Evolutionary conservation across 2,888 invertebrate species (phyloP).

Genomic region (Drosophila pseudotalamancana): DNA sequence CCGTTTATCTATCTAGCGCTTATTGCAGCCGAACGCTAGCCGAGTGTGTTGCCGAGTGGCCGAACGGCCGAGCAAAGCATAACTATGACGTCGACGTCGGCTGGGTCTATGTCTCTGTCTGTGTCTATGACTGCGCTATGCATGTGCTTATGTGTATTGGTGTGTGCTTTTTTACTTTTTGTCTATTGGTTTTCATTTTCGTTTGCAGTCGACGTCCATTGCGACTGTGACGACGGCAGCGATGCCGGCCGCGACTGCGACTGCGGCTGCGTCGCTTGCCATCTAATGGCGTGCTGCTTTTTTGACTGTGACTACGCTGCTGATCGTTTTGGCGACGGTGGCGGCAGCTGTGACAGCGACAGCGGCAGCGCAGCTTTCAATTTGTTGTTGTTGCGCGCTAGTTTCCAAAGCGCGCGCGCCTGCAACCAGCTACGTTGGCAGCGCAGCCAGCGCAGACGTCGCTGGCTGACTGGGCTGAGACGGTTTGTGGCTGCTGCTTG

Average conservation of each 20-base stretch:
- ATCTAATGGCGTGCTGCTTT: slow-evolving; percentile 31
- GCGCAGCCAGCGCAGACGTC: slow-evolving; percentile 48
- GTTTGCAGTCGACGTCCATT: slow-evolving; percentile 63
- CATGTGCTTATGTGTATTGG: slow-evolving; percentile 37
- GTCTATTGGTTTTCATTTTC: slow-evolving; percentile 79
- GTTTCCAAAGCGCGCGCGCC: slow-evolving; percentile 47
- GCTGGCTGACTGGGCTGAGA: slow-evolving; percentile 56
- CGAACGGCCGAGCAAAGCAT: slow-evolving; percentile 50
- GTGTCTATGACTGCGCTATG: slow-evolving; percentile 38
- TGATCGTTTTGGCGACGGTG: slow-evolving; percentile 48
- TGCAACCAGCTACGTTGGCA: slow-evolving; percentile 43
- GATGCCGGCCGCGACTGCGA: slow-evolving; percentile 8
- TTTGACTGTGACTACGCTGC: slow-evolving; percentile 30
- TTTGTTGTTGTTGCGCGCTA: slow-evolving; percentile 48
- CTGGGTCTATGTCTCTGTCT: slow-evolving; percentile 20
- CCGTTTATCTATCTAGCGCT: slow-evolving; percentile 47
- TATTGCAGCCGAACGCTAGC: slow-evolving; percentile 42
- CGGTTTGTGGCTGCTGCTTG: slow-evolving; percentile 82
- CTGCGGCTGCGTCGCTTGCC: slow-evolving; percentile 16
- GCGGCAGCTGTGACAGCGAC: slow-evolving; percentile 19
- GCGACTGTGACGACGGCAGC: slow-evolving; percentile 7
- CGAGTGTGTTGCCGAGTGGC: slow-evolving; percentile 44
- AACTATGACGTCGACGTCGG: slow-evolving; percentile 72
- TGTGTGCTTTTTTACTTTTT: slow-evolving; percentile 56
- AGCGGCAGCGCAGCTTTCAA: slow-evolving; percentile 34